Evolutionary conservation across 2,888 invertebrate species (phyloP).

Genomic region (Cataglyphis livida): DNA sequence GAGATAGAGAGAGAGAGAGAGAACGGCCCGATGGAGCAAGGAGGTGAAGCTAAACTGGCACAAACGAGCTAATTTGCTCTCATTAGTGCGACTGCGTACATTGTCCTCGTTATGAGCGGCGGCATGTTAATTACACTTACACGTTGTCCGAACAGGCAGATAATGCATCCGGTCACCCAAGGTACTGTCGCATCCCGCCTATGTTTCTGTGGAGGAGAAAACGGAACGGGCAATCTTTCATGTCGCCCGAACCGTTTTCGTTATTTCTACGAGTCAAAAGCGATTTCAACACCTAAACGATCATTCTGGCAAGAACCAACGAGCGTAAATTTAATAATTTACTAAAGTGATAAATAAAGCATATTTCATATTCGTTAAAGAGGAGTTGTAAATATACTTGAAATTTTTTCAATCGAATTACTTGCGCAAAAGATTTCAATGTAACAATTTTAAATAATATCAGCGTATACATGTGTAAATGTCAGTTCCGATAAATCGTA

Average conservation of each 20-base stretch:
- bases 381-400: background rate
- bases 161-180: constrained; percentile 78
- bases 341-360: background rate
- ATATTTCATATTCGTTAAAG: constrained; percentile 1
- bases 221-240: constrained; percentile 59
- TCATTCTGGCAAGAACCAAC: constrained; percentile 3
- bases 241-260: constrained; percentile 49
- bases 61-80: constrained; percentile 81
- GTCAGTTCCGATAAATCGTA: background rate
- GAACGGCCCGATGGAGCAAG: constrained; percentile 67
- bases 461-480: background rate
- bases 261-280: constrained; percentile 12
- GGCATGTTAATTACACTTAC: constrained; percentile 81
- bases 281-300: constrained; percentile 22
- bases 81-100: constrained; percentile 79
- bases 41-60: constrained; percentile 77
- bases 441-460: background rate
- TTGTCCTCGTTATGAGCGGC: constrained; percentile 77
- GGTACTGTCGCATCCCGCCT: constrained; percentile 60
- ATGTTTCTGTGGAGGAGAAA: constrained; percentile 60
- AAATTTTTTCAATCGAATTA: background rate
- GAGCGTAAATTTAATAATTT: constrained; percentile 2
- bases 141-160: constrained; percentile 79
- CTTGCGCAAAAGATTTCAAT: background rate
- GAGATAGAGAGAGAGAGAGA: constrained; percentile 16